Base-by-base conservation (phyloP, 2,113 vertebrate species). In the Paramisgurnus dabryanus region DNA sequence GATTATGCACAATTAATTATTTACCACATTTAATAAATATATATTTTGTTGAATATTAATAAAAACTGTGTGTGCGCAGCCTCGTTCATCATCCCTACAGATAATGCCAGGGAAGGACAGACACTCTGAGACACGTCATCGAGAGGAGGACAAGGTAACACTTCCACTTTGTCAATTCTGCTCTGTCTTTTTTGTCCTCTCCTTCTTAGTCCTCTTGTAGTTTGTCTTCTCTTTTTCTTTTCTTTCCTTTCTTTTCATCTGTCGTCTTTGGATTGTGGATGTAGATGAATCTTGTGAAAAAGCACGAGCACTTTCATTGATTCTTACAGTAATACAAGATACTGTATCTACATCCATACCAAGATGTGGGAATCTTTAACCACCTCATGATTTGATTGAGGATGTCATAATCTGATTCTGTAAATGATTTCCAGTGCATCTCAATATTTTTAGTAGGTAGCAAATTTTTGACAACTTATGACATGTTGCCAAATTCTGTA, bases 1-100 rank as follows among this genome's bases (percentile, higher is more conserved):
- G 27, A 34, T 34, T 34, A 34, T 34, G 27, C 27, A 34, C 22
- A 22, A 22, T 22, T 22, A 22, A 22, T 22, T 22, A 22, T 22
- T 34, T 34, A 34, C 27, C 27, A 34, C 27, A 34, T 34, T 34
- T 34, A 34, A 34, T 34, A 22, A 22, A 22, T 22, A 22, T 22
- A 22, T 34, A 34, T 34, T 34, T 34, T 34, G 27, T 34, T 34
- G 3, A 34, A 58, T 18, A 7, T 17, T 12, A 53, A 53, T 13
- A 5, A 39, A 65, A 47, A 49, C n/a, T 55, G 12, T 68, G 41
- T 80, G 47, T 81, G 50, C 72, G 17, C 66, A 87, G 86, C 85
- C 86, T 39, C 85, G 83, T 13, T 82, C 85, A 53, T 83, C 86
- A 27, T 87, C 86, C 17, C 74, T 85, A 13, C 82, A 85, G 39